Evolutionary conservation across 2,888 invertebrate genomes (phyloP).

Genomic region (Stramonita haemastoma): DNA sequence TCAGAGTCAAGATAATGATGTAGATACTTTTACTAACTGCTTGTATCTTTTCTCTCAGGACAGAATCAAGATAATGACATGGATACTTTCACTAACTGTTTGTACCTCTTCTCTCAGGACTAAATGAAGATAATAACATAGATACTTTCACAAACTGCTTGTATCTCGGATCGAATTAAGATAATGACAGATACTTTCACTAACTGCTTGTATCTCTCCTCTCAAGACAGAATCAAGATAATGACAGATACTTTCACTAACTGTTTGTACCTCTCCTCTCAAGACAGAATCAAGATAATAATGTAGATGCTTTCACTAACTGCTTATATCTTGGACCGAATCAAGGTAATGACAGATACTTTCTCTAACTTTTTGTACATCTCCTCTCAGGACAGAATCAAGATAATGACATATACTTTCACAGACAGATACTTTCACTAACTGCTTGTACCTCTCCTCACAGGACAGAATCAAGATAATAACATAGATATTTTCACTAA

Average conservation of each 20-base stretch:
- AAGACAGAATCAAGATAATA: not conserved
- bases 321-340: conserved; percentile 69
- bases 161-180: conserved; percentile 76
- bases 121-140: not conserved
- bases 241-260: too few relatives aligned
- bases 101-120: not conserved
- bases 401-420: too few relatives aligned
- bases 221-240: too few relatives aligned
- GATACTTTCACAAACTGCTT: not conserved
- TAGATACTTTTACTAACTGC: too few relatives aligned
- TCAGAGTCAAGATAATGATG: conserved; percentile 78
- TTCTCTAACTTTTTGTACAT: too few relatives aligned
- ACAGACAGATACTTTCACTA: too few relatives aligned
- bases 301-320: not conserved
- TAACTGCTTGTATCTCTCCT: too few relatives aligned
- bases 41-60: too few relatives aligned
- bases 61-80: too few relatives aligned
- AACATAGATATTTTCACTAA: not conserved
- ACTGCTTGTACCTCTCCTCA: not conserved
- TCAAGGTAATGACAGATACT: conserved; percentile 76
- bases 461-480: not conserved
- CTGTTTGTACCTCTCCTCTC: not conserved
- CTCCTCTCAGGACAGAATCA: too few relatives aligned
- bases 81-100: not conserved
- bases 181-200: conserved; percentile 71